Conservation (phyloP, 2,113 vertebrate species). For the Corvus moneduloides region DNA sequence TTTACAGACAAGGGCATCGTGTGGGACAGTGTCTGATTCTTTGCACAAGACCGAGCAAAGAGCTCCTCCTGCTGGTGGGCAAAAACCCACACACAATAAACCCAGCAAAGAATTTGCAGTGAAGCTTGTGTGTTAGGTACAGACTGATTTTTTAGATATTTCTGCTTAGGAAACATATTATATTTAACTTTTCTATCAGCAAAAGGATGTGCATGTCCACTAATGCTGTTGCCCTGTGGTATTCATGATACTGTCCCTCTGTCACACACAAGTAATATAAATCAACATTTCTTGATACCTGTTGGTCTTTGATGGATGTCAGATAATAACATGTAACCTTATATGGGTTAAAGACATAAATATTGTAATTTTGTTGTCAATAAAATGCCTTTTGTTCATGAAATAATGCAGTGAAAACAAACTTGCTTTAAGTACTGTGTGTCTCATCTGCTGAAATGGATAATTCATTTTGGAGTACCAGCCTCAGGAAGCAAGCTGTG, state of each 20-base stretch:
- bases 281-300: not conserved
- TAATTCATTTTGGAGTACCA: not conserved
- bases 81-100: not conserved
- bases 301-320: not conserved
- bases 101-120: not conserved
- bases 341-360: not conserved
- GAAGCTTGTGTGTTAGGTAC: not conserved
- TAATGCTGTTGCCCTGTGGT: not conserved
- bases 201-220: not conserved
- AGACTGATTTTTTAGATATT: not conserved
- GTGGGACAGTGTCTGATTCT: not conserved
- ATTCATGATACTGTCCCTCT: not conserved
- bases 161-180: not conserved
- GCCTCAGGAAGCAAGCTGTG: not conserved
- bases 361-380: not conserved
- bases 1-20: not conserved
- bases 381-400: not conserved
- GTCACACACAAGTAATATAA: not conserved
- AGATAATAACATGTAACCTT: not conserved
- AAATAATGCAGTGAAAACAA: not conserved
- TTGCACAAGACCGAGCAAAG: not conserved
- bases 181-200: not conserved
- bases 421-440: not conserved
- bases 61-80: not conserved
- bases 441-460: not conserved